Percentiles rank a stretch among this genome's conserved stretches.
Conservation (phyloP, 2,113 vertebrate genomes). For the Stictonetta naevosa region DNA sequence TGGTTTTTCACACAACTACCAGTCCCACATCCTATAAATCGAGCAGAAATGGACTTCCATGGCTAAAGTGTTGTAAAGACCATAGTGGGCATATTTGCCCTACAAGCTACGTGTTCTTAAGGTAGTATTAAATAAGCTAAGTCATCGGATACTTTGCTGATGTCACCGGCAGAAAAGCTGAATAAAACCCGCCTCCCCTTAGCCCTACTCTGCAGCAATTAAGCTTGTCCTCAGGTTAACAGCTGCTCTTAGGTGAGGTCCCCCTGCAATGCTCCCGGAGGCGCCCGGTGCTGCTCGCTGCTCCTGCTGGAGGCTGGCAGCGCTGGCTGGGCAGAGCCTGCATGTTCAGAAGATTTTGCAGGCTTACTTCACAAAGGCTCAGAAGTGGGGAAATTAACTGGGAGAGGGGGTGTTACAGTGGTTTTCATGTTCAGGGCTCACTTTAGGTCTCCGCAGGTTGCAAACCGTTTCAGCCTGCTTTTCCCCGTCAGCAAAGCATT, state of each 20-base stretch:
- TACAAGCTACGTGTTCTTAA: neutral
- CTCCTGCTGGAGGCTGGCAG: neutral
- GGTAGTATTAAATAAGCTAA: neutral
- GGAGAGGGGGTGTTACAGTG: neutral
- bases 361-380: neutral
- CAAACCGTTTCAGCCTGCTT: conserved; percentile 21
- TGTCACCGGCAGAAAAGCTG: neutral
- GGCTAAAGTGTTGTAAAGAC: neutral
- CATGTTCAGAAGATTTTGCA: neutral
- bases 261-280: neutral
- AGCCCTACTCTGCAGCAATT: neutral
- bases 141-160: neutral
- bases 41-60: neutral
- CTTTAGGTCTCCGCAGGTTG: neutral
- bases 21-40: neutral
- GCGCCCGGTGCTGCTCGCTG: neutral
- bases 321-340: neutral
- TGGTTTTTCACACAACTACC: neutral
- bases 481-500: conserved; percentile 46
- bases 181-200: neutral
- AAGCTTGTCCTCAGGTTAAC: neutral
- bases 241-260: neutral
- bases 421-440: neutral
- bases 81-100: neutral
- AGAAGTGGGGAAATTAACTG: neutral